A percentile compares a stretch with the other conserved stretches of the same genome.
Conservation (phyloP, 2,888 invertebrate species). For the Yponomeuta sedellus region DNA sequence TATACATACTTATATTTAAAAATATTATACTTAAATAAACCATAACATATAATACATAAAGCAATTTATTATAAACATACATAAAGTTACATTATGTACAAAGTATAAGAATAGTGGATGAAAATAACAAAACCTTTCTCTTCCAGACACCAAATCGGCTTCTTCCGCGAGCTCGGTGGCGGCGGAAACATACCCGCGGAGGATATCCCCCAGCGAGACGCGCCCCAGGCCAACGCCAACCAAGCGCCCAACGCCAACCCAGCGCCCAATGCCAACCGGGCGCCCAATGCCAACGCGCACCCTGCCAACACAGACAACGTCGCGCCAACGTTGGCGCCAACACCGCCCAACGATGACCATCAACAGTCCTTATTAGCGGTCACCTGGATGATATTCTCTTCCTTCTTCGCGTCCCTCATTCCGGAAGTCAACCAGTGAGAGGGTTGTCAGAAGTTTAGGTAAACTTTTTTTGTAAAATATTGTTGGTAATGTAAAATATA, state of each 20-base stretch:
- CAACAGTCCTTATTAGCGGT: constrained; percentile 79
- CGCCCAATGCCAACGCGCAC: constrained; percentile 23
- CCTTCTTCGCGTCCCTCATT: constrained; percentile 95
- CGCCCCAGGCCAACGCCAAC: constrained; percentile 29
- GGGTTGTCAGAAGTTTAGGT: not conserved
- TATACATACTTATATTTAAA: too few relatives aligned
- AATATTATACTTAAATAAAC: too few relatives aligned
- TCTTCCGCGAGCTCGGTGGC: constrained; percentile 79
- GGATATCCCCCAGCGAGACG: constrained; percentile 9
- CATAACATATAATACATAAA: too few relatives aligned
- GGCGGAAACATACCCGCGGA: constrained; percentile 34
- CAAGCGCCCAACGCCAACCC: constrained; percentile 25
- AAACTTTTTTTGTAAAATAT: constrained; percentile 6
- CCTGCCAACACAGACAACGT: constrained; percentile 15
- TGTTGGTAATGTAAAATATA: constrained; percentile 15
- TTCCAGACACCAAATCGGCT: constrained; percentile 83
- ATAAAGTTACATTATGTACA: too few relatives aligned
- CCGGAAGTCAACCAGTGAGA: constrained; percentile 83
- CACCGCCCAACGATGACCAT: constrained; percentile 33
- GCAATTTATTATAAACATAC: too few relatives aligned
- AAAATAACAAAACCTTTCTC: not conserved
- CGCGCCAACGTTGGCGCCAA: not conserved
- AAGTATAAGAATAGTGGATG: too few relatives aligned
- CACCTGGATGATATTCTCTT: constrained; percentile 92
- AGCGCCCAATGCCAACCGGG: constrained; percentile 16